Percentiles rank a stretch among this genome's conserved stretches.
Conservation (phyloP, 2,797 vertebrate genomes). For the Onychomys torridus region DNA sequence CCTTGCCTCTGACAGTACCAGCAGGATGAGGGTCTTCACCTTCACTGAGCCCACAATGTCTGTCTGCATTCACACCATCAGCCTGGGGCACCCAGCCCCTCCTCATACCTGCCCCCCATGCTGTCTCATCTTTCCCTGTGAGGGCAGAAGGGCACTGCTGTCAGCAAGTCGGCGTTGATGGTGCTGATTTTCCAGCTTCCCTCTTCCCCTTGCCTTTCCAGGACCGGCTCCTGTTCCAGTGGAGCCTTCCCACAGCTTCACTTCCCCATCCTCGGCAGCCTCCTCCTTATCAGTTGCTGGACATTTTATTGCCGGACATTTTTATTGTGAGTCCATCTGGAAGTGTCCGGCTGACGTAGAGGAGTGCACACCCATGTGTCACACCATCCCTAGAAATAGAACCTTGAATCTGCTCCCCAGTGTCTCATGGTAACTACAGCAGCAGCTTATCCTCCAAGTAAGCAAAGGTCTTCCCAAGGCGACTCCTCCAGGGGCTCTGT, state of each 20-base stretch:
- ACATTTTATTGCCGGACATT: fast-evolving
- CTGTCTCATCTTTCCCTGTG: not conserved
- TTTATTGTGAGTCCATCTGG: fast-evolving
- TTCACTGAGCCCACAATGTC: not conserved
- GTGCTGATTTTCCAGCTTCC: not conserved
- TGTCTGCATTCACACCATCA: not conserved
- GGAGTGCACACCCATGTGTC: fast-evolving
- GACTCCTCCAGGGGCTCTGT: not conserved
- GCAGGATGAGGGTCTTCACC: not conserved
- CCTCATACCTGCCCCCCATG: fast-evolving
- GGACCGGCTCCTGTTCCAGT: not conserved
- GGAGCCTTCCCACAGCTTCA: not conserved
- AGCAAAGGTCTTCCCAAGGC: not conserved
- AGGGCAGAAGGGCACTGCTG: not conserved
- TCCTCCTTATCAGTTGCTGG: fast-evolving
- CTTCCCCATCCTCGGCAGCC: fast-evolving
- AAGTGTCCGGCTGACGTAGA: fast-evolving
- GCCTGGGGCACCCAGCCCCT: not conserved
- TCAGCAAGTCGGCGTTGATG: too few species aligned
- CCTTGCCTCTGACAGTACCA: fast-evolving
- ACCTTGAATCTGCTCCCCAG: not conserved
- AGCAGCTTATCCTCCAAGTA: not conserved
- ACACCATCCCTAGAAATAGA: not conserved
- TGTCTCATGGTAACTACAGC: fast-evolving
- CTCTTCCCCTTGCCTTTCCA: not conserved